A percentile compares a stretch with the other conserved stretches of the same genome.
Evolutionary conservation across 2,888 invertebrate genomes (phyloP).

Genomic region (Tenthredo scrophulariae): DNA sequence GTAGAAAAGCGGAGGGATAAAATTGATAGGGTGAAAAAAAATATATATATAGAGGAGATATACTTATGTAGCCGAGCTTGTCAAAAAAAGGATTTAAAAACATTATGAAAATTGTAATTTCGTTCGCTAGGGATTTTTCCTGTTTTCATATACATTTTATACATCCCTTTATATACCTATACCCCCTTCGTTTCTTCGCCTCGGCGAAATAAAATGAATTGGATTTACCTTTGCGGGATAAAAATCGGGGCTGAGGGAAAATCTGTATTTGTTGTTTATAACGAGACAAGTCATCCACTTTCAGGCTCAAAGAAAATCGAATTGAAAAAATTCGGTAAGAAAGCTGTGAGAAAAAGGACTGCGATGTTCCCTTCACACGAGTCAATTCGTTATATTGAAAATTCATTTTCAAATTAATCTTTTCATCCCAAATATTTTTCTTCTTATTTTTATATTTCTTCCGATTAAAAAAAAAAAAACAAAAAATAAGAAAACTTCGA

Average conservation of each 20-base stretch:
- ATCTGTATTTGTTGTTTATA: constrained; percentile 21
- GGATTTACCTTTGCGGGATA: background rate
- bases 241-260: background rate
- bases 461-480: background rate
- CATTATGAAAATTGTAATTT: constrained; percentile 18
- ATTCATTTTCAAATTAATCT: too few relatives aligned
- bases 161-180: background rate
- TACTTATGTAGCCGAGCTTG: background rate
- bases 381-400: too few relatives aligned
- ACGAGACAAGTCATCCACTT: background rate
- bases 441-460: background rate
- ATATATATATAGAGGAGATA: background rate
- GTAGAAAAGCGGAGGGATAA: background rate
- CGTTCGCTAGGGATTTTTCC: background rate
- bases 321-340: background rate
- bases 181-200: background rate
- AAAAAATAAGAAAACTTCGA: background rate
- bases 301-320: background rate
- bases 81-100: constrained; percentile 8
- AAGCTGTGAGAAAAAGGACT: background rate
- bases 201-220: background rate
- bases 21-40: background rate
- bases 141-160: background rate
- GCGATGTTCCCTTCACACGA: background rate
- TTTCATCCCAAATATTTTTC: background rate